Conservation (phyloP, 2,113 vertebrate species). For the Harpagus bidentatus region DNA sequence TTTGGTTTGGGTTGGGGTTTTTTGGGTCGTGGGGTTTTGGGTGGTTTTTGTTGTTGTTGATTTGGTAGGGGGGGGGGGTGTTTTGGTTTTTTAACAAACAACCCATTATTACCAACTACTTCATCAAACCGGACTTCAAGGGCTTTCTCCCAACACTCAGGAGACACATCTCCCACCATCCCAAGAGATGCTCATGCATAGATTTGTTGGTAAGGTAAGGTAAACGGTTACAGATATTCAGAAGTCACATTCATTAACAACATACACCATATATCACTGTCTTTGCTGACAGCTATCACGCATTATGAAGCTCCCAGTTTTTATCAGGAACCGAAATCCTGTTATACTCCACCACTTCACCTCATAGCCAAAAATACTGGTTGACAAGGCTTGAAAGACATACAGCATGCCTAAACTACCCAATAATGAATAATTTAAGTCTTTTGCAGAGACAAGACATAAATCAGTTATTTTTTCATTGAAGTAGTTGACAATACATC, state of each 20-base stretch:
- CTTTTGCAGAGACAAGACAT: conserved; percentile 35
- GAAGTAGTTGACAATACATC: conserved; percentile 17
- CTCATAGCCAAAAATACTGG: conserved; percentile 27
- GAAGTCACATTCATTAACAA: neutral
- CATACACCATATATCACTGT: neutral
- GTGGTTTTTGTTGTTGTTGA: too few species aligned
- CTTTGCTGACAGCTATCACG: neutral
- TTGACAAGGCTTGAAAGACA: conserved; percentile 60
- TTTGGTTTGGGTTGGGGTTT: neutral
- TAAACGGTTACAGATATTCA: neutral
- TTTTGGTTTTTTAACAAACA: neutral
- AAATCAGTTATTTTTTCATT: conserved; percentile 60
- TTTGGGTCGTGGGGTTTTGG: too few species aligned
- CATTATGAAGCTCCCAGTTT: neutral
- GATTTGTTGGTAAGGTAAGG: neutral
- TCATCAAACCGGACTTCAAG: neutral
- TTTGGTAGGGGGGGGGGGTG: too few species aligned
- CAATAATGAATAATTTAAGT: conserved; percentile 59
- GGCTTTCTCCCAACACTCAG: neutral
- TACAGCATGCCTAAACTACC: conserved; percentile 3
- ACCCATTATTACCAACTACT: neutral
- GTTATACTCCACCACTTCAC: neutral
- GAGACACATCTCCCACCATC: neutral
- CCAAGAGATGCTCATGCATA: neutral
- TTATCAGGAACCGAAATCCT: neutral